A percentile compares a stretch with the other conserved stretches of the same genome.
These are phyloP conservation scores for Eristalis intricaria DNA, from an alignment of 2,888 invertebrate species.

Conservation along the genomic window DNA sequence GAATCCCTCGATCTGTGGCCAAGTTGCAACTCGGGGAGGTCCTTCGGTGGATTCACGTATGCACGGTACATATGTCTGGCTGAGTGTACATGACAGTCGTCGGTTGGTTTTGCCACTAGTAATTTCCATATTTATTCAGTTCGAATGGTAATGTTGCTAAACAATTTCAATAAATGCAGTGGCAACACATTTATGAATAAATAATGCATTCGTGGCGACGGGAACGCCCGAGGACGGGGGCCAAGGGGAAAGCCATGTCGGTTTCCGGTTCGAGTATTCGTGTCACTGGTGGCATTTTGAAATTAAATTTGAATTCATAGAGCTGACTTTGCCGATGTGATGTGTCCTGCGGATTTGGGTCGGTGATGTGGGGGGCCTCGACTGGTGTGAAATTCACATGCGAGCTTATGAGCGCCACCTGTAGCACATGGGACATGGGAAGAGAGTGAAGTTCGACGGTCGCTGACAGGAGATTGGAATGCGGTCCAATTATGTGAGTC, in stretches of 20 bases:
- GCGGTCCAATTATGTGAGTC: not conserved
- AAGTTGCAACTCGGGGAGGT: constrained; percentile 12
- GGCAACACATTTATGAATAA: constrained; percentile 72
- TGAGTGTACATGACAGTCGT: not conserved
- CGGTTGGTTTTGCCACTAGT: constrained; percentile 10
- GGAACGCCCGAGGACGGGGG: not conserved
- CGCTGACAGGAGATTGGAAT: not conserved
- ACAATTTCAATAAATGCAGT: constrained; percentile 73
- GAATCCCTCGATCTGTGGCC: constrained; percentile 5
- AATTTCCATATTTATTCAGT: constrained; percentile 73
- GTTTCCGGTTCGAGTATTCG: constrained; percentile 67
- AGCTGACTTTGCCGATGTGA: constrained; percentile 2
- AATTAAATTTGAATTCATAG: constrained; percentile 46
- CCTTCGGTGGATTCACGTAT: not conserved
- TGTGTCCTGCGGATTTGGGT: not conserved
- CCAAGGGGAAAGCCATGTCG: constrained; percentile 44
- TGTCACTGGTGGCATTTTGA: constrained; percentile 53
- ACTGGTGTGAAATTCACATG: not conserved
- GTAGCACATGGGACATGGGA: not conserved
- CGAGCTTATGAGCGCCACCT: not conserved
- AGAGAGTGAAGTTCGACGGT: not conserved
- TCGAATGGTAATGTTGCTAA: constrained; percentile 72
- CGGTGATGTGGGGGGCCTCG: not conserved
- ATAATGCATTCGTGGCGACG: constrained; percentile 60
- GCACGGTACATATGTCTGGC: not conserved